Evolutionary conservation across 1,140 invertebrate genomes (phyloP), one percentile per base, ranked within the genome.

Genomic region (Cheumatopsyche charites): DNA sequence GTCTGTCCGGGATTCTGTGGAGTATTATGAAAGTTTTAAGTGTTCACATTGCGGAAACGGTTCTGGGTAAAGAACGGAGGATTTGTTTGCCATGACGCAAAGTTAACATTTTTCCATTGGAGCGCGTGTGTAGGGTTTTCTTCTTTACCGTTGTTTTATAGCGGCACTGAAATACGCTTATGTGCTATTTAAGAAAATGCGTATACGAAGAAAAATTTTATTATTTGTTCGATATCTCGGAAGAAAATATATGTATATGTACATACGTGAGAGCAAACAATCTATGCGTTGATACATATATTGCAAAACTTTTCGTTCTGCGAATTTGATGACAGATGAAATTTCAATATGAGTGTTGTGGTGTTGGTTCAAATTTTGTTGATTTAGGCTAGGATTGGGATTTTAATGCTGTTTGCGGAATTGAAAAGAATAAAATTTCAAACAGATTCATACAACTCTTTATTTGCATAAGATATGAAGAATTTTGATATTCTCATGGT

Each of bases 391-490:
- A 36, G 9, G 3, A 36, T 4, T 36, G 29, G 3, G 29, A 4
- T 4, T 36, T 36, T 47, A 47, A 47, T 47, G 13, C 11, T 47
- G 13, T 12, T 4, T 6, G 43, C 13, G 13, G 15, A 47, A 47
- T 47, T 47, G 2, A 15, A 47, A 47, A 47, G 13, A 47, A n/a
- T 47, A 47, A 47, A 47, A 58, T 58, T 25, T 58, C 55, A 58
- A 26, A 12, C 11, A 6, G 21, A 25, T 58, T 58, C 55, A 58
- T 23, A 58, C 55, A 58, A 25, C 55, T 58, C 55, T 66, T 72
- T 72, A 45, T 66, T 72, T 65, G 70, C 70, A 72, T 58, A 67
- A 63, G 70, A 72, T 72, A 72, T 72, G 70, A 72, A 66, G 26
- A 66, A 72, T 67, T 65, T 25, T 72, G 70, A 72, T 72, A 72